Evolutionary conservation across 2,113 vertebrate genomes (phyloP), one percentile per base, ranked within the genome.

Genomic region (Archocentrus centrarchus): DNA sequence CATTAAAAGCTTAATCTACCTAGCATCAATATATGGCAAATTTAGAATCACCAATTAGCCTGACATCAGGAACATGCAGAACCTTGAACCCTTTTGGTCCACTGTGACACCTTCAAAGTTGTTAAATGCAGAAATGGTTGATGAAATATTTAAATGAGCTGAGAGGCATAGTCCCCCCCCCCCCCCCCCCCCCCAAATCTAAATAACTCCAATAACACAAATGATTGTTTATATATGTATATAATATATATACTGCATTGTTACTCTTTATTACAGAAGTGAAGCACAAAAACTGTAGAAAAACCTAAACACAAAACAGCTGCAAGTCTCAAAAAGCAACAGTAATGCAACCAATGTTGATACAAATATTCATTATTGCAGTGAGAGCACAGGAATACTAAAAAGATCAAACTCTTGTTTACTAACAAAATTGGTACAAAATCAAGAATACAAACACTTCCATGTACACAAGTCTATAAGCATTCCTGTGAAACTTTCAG

Each of bases 301-400:
- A 95, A 95, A 90, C 80, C 83, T 91, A 86, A 94, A 94, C 93
- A 95, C 92, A 93, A 95, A 94, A 94, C 93, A 90, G 75, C 92
- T 94, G 93, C 91, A 93, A 88, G 81, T 94, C 81, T 94, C 87
- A 75, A 92, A 93, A 95, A 96, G 93, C 93, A 94, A 96, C 95
- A 91, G 80, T 83, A 93, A 93, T 91, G 91, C 90, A 93, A 93
- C 87, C 89, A 84, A 93, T 92, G 91, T 84, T 62, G 83, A 95
- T 95, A 95, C 93, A 96, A 96, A 95, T 93, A 94, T 93, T 88
- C 83, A 92, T 96, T 95, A 96, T 96, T 96, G 95, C 95, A 95
- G 92, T 92, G 82, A 94, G 86, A 95, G 88, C 93, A 95, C 93
- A 89, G 85, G 90, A 93, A 94, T 94, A 95, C 94, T 93, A 94